A percentile compares a stretch with the other conserved stretches of the same genome.
These are phyloP conservation scores for Caenorhabditis wallacei DNA, from an alignment of 2,888 invertebrate species.

Conservation along the genomic window DNA sequence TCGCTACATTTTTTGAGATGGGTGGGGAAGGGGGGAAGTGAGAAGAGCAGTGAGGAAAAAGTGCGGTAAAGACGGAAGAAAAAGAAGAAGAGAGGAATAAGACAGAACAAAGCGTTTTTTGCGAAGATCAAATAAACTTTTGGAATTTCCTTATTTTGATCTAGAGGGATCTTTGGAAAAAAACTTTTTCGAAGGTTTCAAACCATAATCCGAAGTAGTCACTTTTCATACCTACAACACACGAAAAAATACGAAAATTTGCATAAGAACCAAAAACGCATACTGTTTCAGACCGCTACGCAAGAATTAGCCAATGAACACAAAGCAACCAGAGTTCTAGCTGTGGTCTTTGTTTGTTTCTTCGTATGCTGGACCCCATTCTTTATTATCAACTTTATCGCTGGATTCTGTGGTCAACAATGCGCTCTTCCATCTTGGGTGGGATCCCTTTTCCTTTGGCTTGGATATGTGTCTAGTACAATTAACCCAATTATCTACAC, in stretches of 20 bases:
- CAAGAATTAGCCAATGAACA: slow-evolving; percentile 86
- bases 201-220: background rate
- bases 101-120: slow-evolving; percentile 8
- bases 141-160: background rate
- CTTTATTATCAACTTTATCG: slow-evolving; percentile 92
- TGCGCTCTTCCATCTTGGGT: slow-evolving; percentile 83
- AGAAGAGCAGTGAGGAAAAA: slow-evolving; percentile 21
- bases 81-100: slow-evolving; percentile 15
- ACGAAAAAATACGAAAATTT: no score
- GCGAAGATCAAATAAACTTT: slow-evolving; percentile 50
- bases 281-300: slow-evolving; percentile 69
- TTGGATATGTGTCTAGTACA: slow-evolving; percentile 95
- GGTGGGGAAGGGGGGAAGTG: slow-evolving; percentile 3
- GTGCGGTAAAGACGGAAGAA: slow-evolving; percentile 10
- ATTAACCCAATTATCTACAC: slow-evolving; percentile 97
- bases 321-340: slow-evolving; percentile 96
- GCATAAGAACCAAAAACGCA: background rate
- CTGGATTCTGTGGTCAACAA: slow-evolving; percentile 87
- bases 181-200: background rate
- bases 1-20: slow-evolving; percentile 55
- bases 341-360: slow-evolving; percentile 95
- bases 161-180: slow-evolving; percentile 1
- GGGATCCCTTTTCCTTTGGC: slow-evolving; percentile 90
- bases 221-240: no score
- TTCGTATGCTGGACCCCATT: slow-evolving; percentile 97